Evolutionary conservation across 64 coral and sea anemone genomes (phyloP).

Genomic region (Trachythela sp.): DNA sequence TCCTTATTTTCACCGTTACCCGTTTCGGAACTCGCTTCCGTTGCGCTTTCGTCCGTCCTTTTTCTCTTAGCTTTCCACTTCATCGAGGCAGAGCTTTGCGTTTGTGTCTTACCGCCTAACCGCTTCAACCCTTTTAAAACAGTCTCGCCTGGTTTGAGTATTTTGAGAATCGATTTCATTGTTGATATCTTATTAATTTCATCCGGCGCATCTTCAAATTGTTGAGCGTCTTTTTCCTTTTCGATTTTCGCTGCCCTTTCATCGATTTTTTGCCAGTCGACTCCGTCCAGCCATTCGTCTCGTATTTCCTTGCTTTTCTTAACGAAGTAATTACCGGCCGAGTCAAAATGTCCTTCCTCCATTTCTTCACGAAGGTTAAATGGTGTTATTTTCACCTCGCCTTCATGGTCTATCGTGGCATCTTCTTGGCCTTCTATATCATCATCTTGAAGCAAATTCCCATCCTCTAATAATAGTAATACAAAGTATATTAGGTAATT

Average conservation of each 20-base stretch:
- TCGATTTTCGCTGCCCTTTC: constrained; percentile 42
- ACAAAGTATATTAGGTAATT: too few species aligned
- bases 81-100: constrained; percentile 58
- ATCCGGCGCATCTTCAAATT: constrained; percentile 62
- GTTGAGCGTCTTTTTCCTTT: background rate
- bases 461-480: constrained; percentile 1
- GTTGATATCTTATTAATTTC: constrained; percentile 36
- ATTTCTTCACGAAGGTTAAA: constrained; percentile 94
- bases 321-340: constrained; percentile 87
- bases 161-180: constrained; percentile 70
- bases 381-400: constrained; percentile 92
- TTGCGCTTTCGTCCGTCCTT: constrained; percentile 30
- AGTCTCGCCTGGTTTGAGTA: constrained; percentile 84
- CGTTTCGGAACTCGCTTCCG: background rate
- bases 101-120: constrained; percentile 58
- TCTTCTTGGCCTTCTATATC: constrained; percentile 99
- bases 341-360: constrained; percentile 94
- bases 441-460: constrained; percentile 65
- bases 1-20: constrained; percentile 53
- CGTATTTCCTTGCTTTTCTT: constrained; percentile 88
- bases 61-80: constrained; percentile 67
- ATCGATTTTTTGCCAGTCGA: constrained; percentile 91
- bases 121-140: constrained; percentile 72
- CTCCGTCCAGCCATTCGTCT: constrained; percentile 85
- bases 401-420: constrained; percentile 79